Conservation (phyloP, 2,113 vertebrate genomes). For the Charadrius vociferus region DNA sequence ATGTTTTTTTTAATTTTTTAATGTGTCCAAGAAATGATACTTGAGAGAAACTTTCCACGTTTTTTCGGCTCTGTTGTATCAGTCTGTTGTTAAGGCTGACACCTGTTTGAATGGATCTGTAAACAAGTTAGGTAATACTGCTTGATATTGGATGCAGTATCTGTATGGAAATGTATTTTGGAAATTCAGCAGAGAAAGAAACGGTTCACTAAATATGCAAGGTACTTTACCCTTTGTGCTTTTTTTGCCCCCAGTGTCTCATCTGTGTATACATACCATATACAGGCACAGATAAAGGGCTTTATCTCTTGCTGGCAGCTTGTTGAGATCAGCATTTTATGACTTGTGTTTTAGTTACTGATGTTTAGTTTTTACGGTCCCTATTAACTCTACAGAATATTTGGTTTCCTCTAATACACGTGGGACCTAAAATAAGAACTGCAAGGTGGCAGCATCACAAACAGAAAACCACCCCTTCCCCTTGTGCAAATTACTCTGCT, state of each 20-base stretch:
- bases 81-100: background rate
- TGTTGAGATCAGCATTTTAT: background rate
- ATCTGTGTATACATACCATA: rapidly evolving
- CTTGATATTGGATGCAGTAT: background rate
- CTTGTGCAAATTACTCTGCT: background rate
- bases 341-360: background rate
- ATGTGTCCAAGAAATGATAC: background rate
- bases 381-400: background rate
- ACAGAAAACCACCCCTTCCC: background rate
- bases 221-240: background rate
- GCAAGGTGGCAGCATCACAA: background rate
- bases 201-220: background rate
- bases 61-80: background rate
- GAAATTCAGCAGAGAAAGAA: background rate
- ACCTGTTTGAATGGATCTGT: background rate
- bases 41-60: background rate
- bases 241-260: background rate
- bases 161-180: background rate
- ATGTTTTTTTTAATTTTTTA: background rate
- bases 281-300: background rate
- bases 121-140: background rate
- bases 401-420: background rate
- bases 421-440: background rate
- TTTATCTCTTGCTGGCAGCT: background rate
- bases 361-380: background rate